Percentiles rank a stretch among this genome's conserved stretches.
phyloP scores from a whole-genome alignment of 2,888 invertebrate species.

The Caradrina clavipalpis region DNA sequence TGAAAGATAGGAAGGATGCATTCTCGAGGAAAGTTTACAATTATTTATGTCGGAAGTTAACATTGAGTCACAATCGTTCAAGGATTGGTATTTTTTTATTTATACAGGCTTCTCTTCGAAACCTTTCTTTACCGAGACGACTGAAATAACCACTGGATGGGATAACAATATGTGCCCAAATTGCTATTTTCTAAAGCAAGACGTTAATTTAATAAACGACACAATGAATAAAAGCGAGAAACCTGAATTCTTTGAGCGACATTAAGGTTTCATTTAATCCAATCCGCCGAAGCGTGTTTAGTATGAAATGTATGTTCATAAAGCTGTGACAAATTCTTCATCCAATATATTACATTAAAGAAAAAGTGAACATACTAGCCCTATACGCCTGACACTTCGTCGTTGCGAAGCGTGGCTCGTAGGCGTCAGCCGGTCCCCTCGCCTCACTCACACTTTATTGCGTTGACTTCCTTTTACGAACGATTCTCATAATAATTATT shows the following conservation, averaged over 20 bases:
- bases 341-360: not conserved
- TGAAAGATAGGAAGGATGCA: too few relatives aligned
- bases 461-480: conserved; percentile 76
- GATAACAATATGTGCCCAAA: not conserved
- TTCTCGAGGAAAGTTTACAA: too few relatives aligned
- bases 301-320: too few relatives aligned
- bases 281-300: too few relatives aligned
- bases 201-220: not conserved
- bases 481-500: conserved; percentile 53
- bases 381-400: conserved; percentile 10
- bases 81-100: too few relatives aligned
- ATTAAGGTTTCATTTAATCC: too few relatives aligned
- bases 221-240: not conserved
- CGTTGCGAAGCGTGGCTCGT: not conserved
- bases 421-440: conserved; percentile 62
- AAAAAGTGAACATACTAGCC: conserved; percentile 18
- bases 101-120: too few relatives aligned
- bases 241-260: too few relatives aligned
- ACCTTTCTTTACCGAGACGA: not conserved
- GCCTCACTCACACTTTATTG: conserved; percentile 80
- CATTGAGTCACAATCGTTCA: too few relatives aligned
- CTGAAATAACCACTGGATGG: not conserved
- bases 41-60: too few relatives aligned
- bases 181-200: conserved; percentile 1
- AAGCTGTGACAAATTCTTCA: too few relatives aligned